phyloP scores from a whole-genome alignment of 2,113 vertebrate genomes.

The Grallaria varia region DNA sequence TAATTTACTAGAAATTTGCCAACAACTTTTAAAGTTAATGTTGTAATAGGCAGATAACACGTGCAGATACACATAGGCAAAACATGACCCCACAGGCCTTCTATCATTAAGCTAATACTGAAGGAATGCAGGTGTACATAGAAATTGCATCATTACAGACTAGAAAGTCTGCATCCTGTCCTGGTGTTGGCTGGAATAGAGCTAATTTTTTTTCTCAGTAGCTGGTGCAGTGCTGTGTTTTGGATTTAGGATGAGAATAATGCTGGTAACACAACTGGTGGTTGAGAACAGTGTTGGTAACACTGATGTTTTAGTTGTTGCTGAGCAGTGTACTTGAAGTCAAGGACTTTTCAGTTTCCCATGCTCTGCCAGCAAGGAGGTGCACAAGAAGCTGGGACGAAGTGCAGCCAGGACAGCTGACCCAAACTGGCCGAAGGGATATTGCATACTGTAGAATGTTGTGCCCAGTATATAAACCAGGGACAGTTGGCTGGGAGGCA shows the following conservation, averaged over 20 bases:
- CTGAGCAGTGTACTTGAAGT: background rate
- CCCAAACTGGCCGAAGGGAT: background rate
- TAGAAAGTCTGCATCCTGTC: background rate
- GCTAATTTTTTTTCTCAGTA: background rate
- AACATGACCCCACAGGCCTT: background rate
- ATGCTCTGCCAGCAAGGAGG: background rate
- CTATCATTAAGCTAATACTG: background rate
- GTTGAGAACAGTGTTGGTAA: background rate
- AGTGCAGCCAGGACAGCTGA: background rate
- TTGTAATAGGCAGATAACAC: background rate
- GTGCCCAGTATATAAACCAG: background rate
- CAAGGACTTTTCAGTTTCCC: background rate
- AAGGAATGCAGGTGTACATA: background rate
- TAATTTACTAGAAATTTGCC: background rate
- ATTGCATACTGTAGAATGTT: background rate
- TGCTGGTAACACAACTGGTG: background rate
- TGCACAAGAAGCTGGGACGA: background rate
- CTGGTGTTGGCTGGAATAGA: background rate
- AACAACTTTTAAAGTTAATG: background rate
- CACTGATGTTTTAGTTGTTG: background rate
- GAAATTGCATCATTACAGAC: background rate
- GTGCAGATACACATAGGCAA: background rate
- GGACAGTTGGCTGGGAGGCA: background rate
- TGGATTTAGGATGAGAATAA: background rate
- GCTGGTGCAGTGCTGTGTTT: background rate